phyloP scores from a whole-genome alignment of 2,888 invertebrate species.

The Pseudococcus jackbeardsleyi region DNA sequence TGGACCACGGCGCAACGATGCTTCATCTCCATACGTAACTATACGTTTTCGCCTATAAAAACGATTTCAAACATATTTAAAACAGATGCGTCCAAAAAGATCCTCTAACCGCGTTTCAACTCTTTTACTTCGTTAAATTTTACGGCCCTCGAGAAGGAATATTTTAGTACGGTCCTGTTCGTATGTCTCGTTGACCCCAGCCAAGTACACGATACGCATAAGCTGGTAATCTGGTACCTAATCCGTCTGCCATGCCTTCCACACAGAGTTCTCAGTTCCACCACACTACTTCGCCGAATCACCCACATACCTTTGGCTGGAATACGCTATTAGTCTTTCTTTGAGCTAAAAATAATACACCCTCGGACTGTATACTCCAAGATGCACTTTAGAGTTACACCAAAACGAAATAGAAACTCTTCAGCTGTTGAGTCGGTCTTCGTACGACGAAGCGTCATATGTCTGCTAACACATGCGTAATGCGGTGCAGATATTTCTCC shows the following conservation, averaged over 20 bases:
- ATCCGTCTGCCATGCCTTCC: constrained; percentile 46
- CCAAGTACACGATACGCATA: not conserved
- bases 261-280: not conserved
- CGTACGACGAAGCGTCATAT: not conserved
- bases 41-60: constrained; percentile 62
- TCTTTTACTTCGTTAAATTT: constrained; percentile 54
- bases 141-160: constrained; percentile 51
- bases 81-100: constrained; percentile 61
- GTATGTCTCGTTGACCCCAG: constrained; percentile 49
- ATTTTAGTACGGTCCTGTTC: constrained; percentile 38
- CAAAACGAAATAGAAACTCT: constrained; percentile 44
- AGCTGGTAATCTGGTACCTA: constrained; percentile 57
- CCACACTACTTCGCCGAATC: constrained; percentile 60
- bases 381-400: not conserved
- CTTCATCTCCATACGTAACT: not conserved
- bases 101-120: constrained; percentile 43
- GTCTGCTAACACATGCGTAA: constrained; percentile 50
- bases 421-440: constrained; percentile 54
- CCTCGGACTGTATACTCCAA: constrained; percentile 46
- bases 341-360: constrained; percentile 61
- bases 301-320: constrained; percentile 58
- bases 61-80: constrained; percentile 63
- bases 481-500: not conserved
- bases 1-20: constrained; percentile 6
- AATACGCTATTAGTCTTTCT: constrained; percentile 57